These are phyloP conservation scores for Amaurobius ferox DNA, from an alignment of 2,888 invertebrate genomes.

Conservation along the genomic window DNA sequence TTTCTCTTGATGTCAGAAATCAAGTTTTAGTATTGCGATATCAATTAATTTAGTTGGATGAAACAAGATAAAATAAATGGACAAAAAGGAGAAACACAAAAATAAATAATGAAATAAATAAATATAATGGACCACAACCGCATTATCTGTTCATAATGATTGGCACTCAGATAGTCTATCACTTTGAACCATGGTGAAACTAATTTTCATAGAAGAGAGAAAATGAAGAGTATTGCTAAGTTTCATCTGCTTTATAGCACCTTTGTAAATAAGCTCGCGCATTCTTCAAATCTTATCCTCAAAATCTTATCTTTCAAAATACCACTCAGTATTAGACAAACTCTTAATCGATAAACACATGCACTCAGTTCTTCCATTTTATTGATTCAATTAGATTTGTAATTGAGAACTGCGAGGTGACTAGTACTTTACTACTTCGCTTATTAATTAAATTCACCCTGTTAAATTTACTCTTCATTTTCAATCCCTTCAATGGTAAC, in stretches of 20 bases:
- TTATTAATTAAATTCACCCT: neutral
- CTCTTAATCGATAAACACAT: no score
- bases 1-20: no score
- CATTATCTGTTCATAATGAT: slow-evolving; percentile 53
- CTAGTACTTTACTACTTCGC: neutral
- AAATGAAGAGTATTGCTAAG: neutral
- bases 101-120: slow-evolving; percentile 72
- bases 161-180: slow-evolving; percentile 57
- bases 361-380: no score
- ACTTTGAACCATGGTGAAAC: slow-evolving; percentile 32
- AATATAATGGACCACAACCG: slow-evolving; percentile 59
- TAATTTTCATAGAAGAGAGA: neutral
- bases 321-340: no score
- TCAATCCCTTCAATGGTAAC: neutral
- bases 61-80: neutral
- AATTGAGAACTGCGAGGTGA: neutral
- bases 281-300: no score
- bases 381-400: no score
- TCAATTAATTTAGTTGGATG: neutral
- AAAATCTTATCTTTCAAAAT: no score
- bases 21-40: neutral
- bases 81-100: slow-evolving; percentile 29
- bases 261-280: slow-evolving; percentile 6
- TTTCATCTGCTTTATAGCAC: neutral
- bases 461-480: neutral